These are phyloP conservation scores for Peucedramus taeniatus DNA, from an alignment of 2,113 vertebrate species.

Conservation along the genomic window DNA sequence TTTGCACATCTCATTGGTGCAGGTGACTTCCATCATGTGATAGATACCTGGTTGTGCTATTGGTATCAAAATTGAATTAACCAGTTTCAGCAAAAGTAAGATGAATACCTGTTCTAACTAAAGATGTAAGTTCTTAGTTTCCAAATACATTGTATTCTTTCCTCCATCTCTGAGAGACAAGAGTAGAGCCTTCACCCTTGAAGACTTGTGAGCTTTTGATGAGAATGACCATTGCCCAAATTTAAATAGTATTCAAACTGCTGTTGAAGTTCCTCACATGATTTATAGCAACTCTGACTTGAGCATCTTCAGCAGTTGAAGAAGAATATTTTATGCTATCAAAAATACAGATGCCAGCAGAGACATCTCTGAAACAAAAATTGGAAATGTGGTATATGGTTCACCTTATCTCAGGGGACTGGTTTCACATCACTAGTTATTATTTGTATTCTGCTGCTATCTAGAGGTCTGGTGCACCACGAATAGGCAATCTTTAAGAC, in stretches of 20 bases:
- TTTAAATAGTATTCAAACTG: neutral
- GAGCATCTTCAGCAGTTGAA: neutral
- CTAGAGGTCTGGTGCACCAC: neutral
- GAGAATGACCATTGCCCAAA: neutral
- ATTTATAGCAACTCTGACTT: neutral
- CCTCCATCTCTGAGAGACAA: neutral
- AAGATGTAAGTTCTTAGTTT: neutral
- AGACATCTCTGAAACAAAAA: neutral
- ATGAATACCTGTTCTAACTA: neutral
- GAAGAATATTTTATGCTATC: neutral
- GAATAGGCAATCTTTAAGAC: neutral
- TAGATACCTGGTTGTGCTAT: neutral
- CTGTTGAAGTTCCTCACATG: neutral
- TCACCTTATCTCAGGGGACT: neutral
- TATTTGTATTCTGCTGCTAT: conserved; percentile 44
- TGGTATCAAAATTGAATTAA: neutral
- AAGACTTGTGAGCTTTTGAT: neutral
- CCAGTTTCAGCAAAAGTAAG: neutral
- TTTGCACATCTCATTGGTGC: neutral
- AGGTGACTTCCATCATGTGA: neutral
- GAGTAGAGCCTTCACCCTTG: neutral
- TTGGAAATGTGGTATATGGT: neutral
- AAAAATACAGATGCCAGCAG: neutral
- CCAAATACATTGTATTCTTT: neutral
- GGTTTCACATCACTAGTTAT: neutral